Conservation (phyloP, 1,140 invertebrate genomes). For the Polypedilum vanderplanki region DNA sequence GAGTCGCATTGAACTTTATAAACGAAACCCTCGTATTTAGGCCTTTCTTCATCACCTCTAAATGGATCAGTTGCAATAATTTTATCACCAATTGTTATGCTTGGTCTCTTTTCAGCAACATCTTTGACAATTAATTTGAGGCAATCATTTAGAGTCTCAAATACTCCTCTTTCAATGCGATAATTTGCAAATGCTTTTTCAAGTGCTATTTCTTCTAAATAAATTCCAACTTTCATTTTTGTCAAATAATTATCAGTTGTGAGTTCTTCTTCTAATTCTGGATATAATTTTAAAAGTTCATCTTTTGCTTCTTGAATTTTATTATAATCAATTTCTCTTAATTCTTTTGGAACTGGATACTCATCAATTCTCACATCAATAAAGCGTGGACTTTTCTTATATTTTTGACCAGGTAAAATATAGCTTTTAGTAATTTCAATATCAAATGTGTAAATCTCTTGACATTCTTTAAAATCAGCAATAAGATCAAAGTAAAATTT, state of each 20-base stretch:
- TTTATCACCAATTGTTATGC: constrained; percentile 71
- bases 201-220: constrained; percentile 68
- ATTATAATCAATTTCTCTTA: constrained; percentile 47
- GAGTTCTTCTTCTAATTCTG: constrained; percentile 46
- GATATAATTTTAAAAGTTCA: constrained; percentile 39
- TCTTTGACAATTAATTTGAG: constrained; percentile 69
- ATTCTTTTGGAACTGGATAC: constrained; percentile 52
- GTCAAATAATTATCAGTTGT: constrained; percentile 52
- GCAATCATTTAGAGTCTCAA: constrained; percentile 59
- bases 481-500: not conserved
- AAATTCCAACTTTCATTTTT: constrained; percentile 62
- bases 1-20: constrained; percentile 61
- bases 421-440: not conserved
- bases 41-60: constrained; percentile 32
- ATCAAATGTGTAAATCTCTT: not conserved
- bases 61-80: constrained; percentile 53
- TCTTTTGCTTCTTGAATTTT: constrained; percentile 40
- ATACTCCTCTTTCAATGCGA: constrained; percentile 57
- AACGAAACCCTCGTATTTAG: constrained; percentile 66
- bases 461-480: not conserved
- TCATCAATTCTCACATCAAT: constrained; percentile 45
- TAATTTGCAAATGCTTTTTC: constrained; percentile 61
- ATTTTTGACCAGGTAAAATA: not conserved
- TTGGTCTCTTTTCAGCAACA: constrained; percentile 75
- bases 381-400: constrained; percentile 44